Conservation (phyloP, 2,797 vertebrate species). For the Sandelia bainsii region DNA sequence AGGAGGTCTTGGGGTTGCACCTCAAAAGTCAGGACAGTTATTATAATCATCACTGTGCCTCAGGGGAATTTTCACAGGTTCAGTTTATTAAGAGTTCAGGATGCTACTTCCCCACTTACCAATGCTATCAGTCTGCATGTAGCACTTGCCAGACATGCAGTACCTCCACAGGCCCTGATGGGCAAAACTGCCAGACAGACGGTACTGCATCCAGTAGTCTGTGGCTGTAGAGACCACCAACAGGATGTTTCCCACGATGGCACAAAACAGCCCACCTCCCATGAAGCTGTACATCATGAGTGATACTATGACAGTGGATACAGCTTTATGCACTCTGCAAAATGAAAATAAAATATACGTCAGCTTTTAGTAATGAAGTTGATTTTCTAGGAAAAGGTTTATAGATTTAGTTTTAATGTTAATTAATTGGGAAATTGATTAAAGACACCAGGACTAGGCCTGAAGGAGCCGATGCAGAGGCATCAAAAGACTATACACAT, state of each 20-base stretch:
- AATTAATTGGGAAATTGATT: neutral
- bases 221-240: slow-evolving; percentile 91
- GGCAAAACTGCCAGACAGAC: slow-evolving; percentile 88
- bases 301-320: slow-evolving; percentile 57
- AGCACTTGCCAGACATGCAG: slow-evolving; percentile 92
- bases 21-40: neutral
- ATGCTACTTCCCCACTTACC: slow-evolving; percentile 77
- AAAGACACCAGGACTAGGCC: neutral
- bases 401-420: neutral
- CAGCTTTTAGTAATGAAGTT: neutral
- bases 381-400: neutral
- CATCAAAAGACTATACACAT: neutral
- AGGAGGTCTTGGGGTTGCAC: neutral
- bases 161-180: slow-evolving; percentile 94
- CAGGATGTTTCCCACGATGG: slow-evolving; percentile 91
- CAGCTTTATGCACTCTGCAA: slow-evolving; percentile 58
- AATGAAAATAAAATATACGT: slow-evolving; percentile 3
- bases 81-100: too few relatives aligned
- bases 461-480: neutral
- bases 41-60: neutral
- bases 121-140: slow-evolving; percentile 91
- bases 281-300: slow-evolving; percentile 93
- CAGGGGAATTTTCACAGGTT: neutral
- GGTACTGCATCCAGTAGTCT: slow-evolving; percentile 95
- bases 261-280: slow-evolving; percentile 92